Evolutionary conservation across 1,140 invertebrate species (phyloP).

Genomic region (Daktulosphaira vitifoliae): DNA sequence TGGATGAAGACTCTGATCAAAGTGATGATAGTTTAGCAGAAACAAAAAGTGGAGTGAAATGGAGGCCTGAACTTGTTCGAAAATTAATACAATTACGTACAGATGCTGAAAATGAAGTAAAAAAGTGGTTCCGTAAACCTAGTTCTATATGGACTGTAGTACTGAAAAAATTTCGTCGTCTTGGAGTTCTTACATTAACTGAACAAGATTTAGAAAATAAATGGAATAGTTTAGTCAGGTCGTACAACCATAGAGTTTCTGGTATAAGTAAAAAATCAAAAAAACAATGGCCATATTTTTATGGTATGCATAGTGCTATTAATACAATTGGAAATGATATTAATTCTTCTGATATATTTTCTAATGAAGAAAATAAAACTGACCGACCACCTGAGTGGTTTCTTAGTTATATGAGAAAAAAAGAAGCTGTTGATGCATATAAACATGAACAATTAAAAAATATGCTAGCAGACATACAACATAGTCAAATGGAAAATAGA

Average conservation of each 20-base stretch:
- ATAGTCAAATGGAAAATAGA: slow-evolving; percentile 22
- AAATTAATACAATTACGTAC: slow-evolving; percentile 21
- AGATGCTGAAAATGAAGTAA: slow-evolving; percentile 23
- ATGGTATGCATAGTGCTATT: slow-evolving; percentile 6
- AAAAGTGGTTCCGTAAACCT: slow-evolving; percentile 24
- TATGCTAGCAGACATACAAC: slow-evolving; percentile 15
- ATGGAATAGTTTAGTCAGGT: slow-evolving; percentile 25
- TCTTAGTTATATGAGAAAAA: slow-evolving; percentile 21
- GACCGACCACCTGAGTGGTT: slow-evolving; percentile 30
- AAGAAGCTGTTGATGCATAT: slow-evolving; percentile 17
- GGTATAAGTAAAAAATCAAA: slow-evolving; percentile 12
- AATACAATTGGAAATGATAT: slow-evolving; percentile 9
- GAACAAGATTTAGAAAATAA: slow-evolving; percentile 30
- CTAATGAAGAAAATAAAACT: neutral
- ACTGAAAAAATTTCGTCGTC: slow-evolving; percentile 21
- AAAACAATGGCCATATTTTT: slow-evolving; percentile 11
- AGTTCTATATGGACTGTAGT: slow-evolving; percentile 27
- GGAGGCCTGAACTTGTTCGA: slow-evolving; percentile 6
- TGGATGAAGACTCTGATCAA: slow-evolving; percentile 9
- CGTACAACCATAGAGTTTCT: slow-evolving; percentile 3
- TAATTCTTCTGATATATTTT: neutral
- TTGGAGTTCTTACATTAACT: slow-evolving; percentile 2
- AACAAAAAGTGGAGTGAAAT: slow-evolving; percentile 7
- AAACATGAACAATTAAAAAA: slow-evolving; percentile 19
- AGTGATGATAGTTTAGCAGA: slow-evolving; percentile 20